phyloP scores from a whole-genome alignment of 1,140 invertebrate species.

The Drosophila micromelanica region DNA sequence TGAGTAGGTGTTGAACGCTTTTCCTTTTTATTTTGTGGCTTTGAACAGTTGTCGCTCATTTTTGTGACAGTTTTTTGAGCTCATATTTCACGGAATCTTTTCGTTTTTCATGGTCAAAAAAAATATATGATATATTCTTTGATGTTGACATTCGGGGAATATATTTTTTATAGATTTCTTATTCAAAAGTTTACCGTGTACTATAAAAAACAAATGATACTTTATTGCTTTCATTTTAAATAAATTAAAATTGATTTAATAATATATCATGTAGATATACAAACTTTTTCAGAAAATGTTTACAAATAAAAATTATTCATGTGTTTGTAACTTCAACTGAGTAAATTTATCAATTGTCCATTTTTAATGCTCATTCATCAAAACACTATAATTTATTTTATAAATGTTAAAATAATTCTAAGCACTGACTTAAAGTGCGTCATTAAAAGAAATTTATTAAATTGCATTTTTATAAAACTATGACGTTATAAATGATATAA shows the following conservation, averaged over 20 bases:
- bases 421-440: too few relatives aligned
- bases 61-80: slow-evolving; percentile 34
- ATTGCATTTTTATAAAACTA: too few relatives aligned
- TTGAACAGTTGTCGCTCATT: slow-evolving; percentile 46
- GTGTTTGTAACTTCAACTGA: too few relatives aligned
- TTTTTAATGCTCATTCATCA: too few relatives aligned
- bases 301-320: too few relatives aligned
- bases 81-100: slow-evolving; percentile 43
- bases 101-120: slow-evolving; percentile 10
- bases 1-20: slow-evolving; percentile 42
- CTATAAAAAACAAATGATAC: neutral
- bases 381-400: too few relatives aligned
- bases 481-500: too few relatives aligned
- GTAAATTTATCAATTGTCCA: too few relatives aligned
- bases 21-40: slow-evolving; percentile 40
- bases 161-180: slow-evolving; percentile 3
- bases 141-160: slow-evolving; percentile 10
- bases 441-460: too few relatives aligned
- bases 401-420: too few relatives aligned
- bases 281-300: too few relatives aligned
- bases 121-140: slow-evolving; percentile 9
- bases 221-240: neutral
- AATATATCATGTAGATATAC: neutral
- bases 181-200: neutral
- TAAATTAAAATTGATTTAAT: neutral